Evolutionary conservation across 2,113 vertebrate genomes (phyloP).

Genomic region (Junco hyemalis): DNA sequence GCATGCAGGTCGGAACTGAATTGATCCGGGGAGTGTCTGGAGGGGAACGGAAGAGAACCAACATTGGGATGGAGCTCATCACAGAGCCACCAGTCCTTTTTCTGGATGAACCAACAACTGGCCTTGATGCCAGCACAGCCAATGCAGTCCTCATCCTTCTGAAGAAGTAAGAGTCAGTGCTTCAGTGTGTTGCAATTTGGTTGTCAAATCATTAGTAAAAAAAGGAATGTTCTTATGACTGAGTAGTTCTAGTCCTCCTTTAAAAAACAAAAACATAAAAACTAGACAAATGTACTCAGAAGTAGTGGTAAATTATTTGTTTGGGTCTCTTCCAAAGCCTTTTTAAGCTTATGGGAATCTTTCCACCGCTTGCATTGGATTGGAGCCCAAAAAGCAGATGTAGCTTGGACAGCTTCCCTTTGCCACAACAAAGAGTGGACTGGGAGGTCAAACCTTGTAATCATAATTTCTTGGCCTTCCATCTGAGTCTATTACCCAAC

Average conservation of each 20-base stretch:
- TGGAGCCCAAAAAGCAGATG: slow-evolving; percentile 12
- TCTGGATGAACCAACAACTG: slow-evolving; percentile 56
- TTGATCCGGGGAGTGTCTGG: slow-evolving; percentile 60
- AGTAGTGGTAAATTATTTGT: neutral
- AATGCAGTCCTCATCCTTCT: slow-evolving; percentile 59
- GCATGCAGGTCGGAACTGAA: slow-evolving; percentile 58
- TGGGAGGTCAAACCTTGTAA: neutral
- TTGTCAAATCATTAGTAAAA: neutral
- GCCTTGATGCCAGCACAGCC: slow-evolving; percentile 63
- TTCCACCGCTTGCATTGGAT: neutral
- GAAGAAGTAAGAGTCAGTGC: slow-evolving; percentile 46
- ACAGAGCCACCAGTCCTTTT: slow-evolving; percentile 59
- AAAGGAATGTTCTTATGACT: neutral
- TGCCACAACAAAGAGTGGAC: neutral
- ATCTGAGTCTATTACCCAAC: neutral
- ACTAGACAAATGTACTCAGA: neutral
- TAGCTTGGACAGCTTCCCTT: slow-evolving; percentile 6
- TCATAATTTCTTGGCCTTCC: neutral
- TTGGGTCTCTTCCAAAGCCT: neutral
- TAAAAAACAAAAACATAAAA: neutral
- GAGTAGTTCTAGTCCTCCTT: neutral
- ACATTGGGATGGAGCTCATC: slow-evolving; percentile 62
- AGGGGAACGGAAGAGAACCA: slow-evolving; percentile 63
- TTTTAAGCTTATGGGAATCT: slow-evolving; percentile 18
- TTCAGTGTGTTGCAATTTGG: neutral